Conservation (phyloP, 2,113 vertebrate species). For the Dromas ardeola region DNA sequence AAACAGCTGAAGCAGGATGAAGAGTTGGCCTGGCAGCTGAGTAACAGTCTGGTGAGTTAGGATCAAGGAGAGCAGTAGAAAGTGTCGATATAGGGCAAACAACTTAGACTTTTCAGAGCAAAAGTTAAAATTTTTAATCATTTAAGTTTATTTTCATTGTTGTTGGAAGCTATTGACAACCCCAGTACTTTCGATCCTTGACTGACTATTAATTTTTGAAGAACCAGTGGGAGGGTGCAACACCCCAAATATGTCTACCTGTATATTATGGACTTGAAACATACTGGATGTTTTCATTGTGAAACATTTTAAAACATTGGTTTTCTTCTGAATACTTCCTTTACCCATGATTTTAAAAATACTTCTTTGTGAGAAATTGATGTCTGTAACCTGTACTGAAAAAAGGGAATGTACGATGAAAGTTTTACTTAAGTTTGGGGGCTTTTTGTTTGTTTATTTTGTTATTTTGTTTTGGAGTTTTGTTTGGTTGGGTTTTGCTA, state of each 20-base stretch:
- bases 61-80: not conserved
- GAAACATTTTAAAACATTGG: not conserved
- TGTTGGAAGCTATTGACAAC: not conserved
- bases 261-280: not conserved
- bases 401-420: accelerated
- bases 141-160: not conserved
- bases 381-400: not conserved
- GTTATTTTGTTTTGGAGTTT: not conserved
- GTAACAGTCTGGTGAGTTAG: constrained; percentile 81
- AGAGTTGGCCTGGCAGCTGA: constrained; percentile 83
- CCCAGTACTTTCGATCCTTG: not conserved
- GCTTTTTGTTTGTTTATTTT: not conserved
- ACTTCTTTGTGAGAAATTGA: not conserved
- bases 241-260: not conserved
- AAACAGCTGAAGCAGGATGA: constrained; percentile 85
- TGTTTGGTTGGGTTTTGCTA: not conserved
- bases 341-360: not conserved
- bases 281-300: not conserved
- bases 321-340: not conserved
- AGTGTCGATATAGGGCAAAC: not conserved
- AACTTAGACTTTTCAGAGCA: not conserved
- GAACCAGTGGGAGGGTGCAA: not conserved
- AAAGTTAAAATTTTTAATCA: not conserved
- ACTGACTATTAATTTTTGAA: not conserved
- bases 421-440: not conserved